Evolutionary conservation across 1,140 invertebrate species (phyloP).

Genomic region (Anthonomus grandis): DNA sequence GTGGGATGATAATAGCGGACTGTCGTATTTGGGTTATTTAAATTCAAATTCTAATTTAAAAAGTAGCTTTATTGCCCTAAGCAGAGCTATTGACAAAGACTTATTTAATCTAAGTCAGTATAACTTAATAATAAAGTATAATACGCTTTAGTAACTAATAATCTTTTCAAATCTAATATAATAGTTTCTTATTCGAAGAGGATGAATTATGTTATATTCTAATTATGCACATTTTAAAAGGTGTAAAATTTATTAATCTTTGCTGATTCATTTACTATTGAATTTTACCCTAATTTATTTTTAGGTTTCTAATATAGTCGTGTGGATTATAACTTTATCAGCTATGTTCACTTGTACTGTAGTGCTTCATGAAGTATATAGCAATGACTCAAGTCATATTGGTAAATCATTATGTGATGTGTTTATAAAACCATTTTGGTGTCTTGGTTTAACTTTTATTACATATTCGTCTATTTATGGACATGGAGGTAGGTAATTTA

Average conservation of each 20-base stretch:
- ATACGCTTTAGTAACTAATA: no score
- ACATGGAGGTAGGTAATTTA: slow-evolving; percentile 31
- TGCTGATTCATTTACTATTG: neutral
- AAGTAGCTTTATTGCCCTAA: no score
- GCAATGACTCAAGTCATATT: slow-evolving; percentile 13
- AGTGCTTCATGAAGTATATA: slow-evolving; percentile 25
- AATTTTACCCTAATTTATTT: neutral
- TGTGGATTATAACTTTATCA: slow-evolving; percentile 26
- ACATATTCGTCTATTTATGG: slow-evolving; percentile 35
- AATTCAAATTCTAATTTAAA: no score
- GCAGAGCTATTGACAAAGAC: no score
- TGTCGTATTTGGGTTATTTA: no score
- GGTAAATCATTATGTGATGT: slow-evolving; percentile 22
- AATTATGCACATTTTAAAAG: neutral
- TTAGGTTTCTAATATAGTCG: slow-evolving; percentile 27
- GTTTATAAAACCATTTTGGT: slow-evolving; percentile 34
- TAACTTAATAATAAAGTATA: no score
- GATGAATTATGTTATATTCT: neutral
- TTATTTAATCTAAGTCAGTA: no score
- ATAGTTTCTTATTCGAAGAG: neutral
- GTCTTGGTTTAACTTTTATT: slow-evolving; percentile 35
- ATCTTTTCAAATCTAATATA: neutral
- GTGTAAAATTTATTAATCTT: neutral
- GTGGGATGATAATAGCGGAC: no score
- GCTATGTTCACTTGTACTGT: slow-evolving; percentile 17